Evolutionary conservation across 2,888 invertebrate genomes (phyloP), one percentile per base, ranked within the genome.

Genomic region (Chloroclystis v-ata): DNA sequence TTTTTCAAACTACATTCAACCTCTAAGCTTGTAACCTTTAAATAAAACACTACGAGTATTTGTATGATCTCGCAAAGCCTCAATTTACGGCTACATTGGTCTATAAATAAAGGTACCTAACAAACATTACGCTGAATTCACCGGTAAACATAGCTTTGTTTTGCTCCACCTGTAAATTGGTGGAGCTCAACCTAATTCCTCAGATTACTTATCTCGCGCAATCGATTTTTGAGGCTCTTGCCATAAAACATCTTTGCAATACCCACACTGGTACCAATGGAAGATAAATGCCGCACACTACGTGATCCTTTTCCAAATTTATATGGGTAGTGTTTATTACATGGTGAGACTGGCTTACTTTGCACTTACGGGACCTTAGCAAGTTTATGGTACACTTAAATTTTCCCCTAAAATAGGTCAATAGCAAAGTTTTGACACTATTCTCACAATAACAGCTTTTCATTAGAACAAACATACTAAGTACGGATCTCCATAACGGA

Each of bases 251-350:
- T 56, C 48, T 50, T 57, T 43, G 45, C 57, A 52, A 56, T 59
- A 61, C 56, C 54, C 57, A 41, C 56, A 51, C 38, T 52, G 54
- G 42, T 45, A 45, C 53, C 54, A 55, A 52, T 52, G 49, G 52
- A 33, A 60, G 55, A 61, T 56, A 59, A 57, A 58, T 62, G 57
- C 57, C 56, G 49, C 50, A 60, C 51, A 56, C 51, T 56, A 60
- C 63, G 61, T 63, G 59, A 61, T 56, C 61, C 61, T 59, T 60
- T 60, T 59, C 54, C 46, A 48, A 63, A 63, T 59, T 59, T 61
- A 63, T 61, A 56, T 58, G 56, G 57, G 60, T 59, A 58, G 51
- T 56, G 58, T 59, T 59, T 61, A 63, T 59, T 56, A 54, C 48
- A 32, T 50, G 51, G 48, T 44, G 30, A 37, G 37, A 13, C 13